Percentiles rank a stretch among this genome's conserved stretches.
Evolutionary conservation across 2,113 vertebrate species (phyloP).

Genomic region (Castor canadensis): DNA sequence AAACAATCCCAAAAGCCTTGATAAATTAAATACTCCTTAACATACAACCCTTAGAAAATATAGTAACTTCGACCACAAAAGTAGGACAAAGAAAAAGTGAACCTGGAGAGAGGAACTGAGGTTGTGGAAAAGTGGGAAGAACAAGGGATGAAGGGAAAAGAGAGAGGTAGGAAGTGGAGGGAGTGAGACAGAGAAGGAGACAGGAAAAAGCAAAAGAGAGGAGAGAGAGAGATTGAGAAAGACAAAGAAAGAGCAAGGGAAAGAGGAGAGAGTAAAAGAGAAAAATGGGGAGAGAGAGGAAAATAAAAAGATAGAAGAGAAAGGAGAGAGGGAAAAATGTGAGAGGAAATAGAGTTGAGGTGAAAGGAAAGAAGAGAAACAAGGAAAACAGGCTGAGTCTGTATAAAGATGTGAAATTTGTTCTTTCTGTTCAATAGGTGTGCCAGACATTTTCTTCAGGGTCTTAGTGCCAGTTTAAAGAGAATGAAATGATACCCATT

Average conservation of each 20-base stretch:
- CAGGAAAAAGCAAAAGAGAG: too few relatives aligned
- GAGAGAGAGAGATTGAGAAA: rapidly evolving
- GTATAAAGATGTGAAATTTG: not conserved
- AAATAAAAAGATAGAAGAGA: not conserved
- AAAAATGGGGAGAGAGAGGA: too few relatives aligned
- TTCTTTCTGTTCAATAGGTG: not conserved
- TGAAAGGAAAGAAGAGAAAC: not conserved
- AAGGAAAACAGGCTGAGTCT: not conserved
- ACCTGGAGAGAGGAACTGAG: not conserved
- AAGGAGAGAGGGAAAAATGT: too few relatives aligned
- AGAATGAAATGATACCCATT: not conserved
- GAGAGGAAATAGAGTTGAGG: not conserved
- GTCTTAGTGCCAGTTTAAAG: not conserved
- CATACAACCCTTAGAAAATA: not conserved
- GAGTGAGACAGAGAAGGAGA: not conserved
- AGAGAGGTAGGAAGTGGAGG: too few relatives aligned
- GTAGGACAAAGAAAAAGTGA: not conserved
- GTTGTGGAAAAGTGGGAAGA: not conserved
- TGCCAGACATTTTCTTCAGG: not conserved
- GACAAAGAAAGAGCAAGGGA: not conserved
- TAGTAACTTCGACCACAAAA: not conserved
- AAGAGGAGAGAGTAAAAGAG: rapidly evolving
- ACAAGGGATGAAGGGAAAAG: too few relatives aligned
- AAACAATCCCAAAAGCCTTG: not conserved
- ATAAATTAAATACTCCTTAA: not conserved